phyloP scores from a whole-genome alignment of 92 coral and sea anemone species.

The Epizoanthus ramosus region DNA sequence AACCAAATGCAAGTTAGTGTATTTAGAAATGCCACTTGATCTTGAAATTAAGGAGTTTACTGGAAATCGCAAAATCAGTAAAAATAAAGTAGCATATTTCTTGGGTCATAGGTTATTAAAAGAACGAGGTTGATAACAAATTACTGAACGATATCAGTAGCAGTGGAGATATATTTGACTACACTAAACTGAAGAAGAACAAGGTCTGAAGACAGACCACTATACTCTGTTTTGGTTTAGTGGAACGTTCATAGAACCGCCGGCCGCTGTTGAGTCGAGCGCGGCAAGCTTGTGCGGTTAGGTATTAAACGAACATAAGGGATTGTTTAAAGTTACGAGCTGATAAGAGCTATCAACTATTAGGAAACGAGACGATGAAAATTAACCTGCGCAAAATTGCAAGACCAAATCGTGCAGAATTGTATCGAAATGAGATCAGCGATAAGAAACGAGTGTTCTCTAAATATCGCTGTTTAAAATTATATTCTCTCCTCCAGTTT shows the following conservation, averaged over 20 bases:
- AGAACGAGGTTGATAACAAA: neutral
- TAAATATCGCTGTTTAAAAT: neutral
- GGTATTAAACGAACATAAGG: slow-evolving; percentile 24
- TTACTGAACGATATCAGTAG: no score
- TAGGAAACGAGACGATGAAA: slow-evolving; percentile 27
- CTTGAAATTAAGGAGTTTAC: slow-evolving; percentile 1
- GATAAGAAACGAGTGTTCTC: neutral
- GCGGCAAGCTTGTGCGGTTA: slow-evolving; percentile 25
- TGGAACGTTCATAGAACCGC: slow-evolving; percentile 6
- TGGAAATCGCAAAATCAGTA: neutral
- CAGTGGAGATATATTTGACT: no score
- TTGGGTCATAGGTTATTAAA: slow-evolving; percentile 21
- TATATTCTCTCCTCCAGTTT: neutral
- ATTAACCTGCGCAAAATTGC: slow-evolving; percentile 16
- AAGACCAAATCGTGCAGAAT: slow-evolving; percentile 8
- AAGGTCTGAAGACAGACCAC: no score
- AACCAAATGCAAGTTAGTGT: slow-evolving; percentile 3
- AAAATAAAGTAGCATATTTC: neutral
- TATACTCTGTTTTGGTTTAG: neutral
- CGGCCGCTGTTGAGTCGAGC: slow-evolving; percentile 1
- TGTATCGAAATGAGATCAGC: slow-evolving; percentile 5
- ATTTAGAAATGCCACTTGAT: slow-evolving; percentile 2
- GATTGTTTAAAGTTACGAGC: slow-evolving; percentile 29
- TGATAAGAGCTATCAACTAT: slow-evolving; percentile 34
- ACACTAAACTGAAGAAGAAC: no score